Evolutionary conservation across 2,797 vertebrate species (phyloP).

Genomic region (Paramormyrops hopkinsi): DNA sequence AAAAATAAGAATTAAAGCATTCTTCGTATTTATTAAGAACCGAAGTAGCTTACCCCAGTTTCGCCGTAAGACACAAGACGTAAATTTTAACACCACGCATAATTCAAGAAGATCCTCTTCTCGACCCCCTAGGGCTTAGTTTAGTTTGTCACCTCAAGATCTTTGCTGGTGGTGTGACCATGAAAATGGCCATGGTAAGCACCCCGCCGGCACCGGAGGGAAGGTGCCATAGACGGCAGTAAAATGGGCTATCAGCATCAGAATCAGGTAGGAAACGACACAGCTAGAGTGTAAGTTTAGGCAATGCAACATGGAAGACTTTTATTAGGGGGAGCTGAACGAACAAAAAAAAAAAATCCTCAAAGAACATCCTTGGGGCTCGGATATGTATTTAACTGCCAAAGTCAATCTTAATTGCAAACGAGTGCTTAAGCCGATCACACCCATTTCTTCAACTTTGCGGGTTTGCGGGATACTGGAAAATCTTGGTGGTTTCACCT

Average conservation of each 20-base stretch:
- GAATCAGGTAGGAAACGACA: slow-evolving; percentile 70
- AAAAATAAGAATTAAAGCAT: background rate
- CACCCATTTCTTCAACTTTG: slow-evolving; percentile 57
- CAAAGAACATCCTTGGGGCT: slow-evolving; percentile 55
- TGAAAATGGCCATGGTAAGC: slow-evolving; percentile 67
- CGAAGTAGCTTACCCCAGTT: background rate
- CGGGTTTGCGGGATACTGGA: slow-evolving; percentile 3
- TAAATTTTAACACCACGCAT: slow-evolving; percentile 54
- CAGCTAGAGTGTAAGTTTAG: slow-evolving; percentile 48
- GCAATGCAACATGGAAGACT: slow-evolving; percentile 31
- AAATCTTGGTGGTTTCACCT: background rate
- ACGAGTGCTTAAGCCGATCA: slow-evolving; percentile 50
- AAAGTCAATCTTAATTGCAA: slow-evolving; percentile 59
- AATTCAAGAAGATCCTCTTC: slow-evolving; percentile 46
- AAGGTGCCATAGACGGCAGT: slow-evolving; percentile 49
- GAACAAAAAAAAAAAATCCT: slow-evolving; percentile 41
- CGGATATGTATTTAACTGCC: slow-evolving; percentile 53
- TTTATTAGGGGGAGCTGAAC: slow-evolving; percentile 54
- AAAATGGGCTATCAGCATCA: slow-evolving; percentile 73
- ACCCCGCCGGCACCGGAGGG: slow-evolving; percentile 52
- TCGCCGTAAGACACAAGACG: background rate
- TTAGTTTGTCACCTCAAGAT: slow-evolving; percentile 69
- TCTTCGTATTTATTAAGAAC: background rate
- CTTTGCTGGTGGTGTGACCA: slow-evolving; percentile 64
- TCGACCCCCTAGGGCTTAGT: slow-evolving; percentile 54